Evolutionary conservation across 2,113 vertebrate genomes (phyloP).

Genomic region (Lanius ludovicianus): DNA sequence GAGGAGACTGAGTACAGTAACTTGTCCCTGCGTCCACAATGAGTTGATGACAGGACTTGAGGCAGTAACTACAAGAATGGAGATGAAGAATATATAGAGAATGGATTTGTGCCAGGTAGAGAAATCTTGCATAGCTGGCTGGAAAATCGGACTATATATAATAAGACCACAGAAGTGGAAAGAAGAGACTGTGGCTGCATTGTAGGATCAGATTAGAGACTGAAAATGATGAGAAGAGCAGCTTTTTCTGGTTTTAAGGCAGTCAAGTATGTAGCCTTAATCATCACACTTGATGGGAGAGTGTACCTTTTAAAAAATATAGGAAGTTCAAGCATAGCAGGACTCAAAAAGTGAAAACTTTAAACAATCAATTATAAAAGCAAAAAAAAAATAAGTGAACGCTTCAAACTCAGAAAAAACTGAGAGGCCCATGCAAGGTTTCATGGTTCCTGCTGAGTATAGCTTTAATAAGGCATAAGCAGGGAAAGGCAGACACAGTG

Average conservation of each 20-base stretch:
- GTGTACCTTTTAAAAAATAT: neutral
- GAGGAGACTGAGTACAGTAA: neutral
- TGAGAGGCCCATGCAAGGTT: neutral
- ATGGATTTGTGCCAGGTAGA: neutral
- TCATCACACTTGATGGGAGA: neutral
- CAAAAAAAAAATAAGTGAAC: neutral
- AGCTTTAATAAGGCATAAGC: neutral
- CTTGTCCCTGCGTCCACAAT: neutral
- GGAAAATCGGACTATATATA: neutral
- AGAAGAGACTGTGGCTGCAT: neutral
- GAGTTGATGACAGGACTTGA: neutral
- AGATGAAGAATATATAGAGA: neutral
- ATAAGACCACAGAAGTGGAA: neutral
- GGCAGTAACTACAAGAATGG: neutral
- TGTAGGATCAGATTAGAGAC: neutral
- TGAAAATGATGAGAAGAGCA: neutral
- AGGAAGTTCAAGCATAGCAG: neutral
- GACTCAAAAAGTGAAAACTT: neutral
- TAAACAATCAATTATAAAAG: constrained; percentile 14
- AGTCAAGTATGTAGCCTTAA: neutral
- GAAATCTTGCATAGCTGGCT: neutral
- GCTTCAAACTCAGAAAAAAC: neutral
- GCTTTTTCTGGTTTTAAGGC: neutral
- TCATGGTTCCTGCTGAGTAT: neutral
- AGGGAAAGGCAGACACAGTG: neutral